Conservation (phyloP, 2,797 vertebrate species). For the Scleropages formosus region DNA sequence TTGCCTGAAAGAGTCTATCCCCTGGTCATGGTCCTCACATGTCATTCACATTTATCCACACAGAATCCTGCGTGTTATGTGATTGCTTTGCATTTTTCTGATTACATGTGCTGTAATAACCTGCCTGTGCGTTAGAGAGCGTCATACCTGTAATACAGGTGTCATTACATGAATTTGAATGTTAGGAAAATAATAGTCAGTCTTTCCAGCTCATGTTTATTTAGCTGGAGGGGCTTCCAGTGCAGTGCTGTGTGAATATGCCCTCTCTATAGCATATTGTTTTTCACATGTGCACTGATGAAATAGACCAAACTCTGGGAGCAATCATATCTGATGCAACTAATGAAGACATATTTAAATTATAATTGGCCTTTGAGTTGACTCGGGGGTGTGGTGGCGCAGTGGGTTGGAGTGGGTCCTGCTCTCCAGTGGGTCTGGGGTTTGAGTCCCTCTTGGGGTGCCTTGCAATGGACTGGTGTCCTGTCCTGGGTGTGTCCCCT, state of each 20-base stretch:
- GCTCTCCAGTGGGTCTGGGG: too few relatives aligned
- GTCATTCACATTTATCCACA: background rate
- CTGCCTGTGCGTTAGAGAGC: too few relatives aligned
- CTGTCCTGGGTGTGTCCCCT: too few relatives aligned
- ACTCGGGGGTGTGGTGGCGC: too few relatives aligned
- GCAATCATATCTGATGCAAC: background rate
- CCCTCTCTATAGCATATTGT: background rate
- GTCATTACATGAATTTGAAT: background rate
- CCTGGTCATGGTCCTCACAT: background rate
- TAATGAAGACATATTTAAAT: too few relatives aligned
- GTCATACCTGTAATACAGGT: background rate
- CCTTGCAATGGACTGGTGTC: too few relatives aligned
- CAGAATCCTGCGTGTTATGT: too few relatives aligned
- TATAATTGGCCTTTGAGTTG: slow-evolving; percentile 5
- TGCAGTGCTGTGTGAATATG: background rate
- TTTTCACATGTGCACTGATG: background rate
- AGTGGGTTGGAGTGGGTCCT: too few relatives aligned
- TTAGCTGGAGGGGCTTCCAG: background rate
- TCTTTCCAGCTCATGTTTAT: background rate
- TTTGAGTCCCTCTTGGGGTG: too few relatives aligned
- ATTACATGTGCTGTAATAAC: too few relatives aligned
- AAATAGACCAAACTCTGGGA: background rate
- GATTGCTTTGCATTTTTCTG: too few relatives aligned
- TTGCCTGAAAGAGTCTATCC: background rate
- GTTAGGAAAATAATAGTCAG: background rate